Base-by-base conservation (phyloP, 2,797 vertebrate genomes). In the Aselliscus stoliczkanus region DNA sequence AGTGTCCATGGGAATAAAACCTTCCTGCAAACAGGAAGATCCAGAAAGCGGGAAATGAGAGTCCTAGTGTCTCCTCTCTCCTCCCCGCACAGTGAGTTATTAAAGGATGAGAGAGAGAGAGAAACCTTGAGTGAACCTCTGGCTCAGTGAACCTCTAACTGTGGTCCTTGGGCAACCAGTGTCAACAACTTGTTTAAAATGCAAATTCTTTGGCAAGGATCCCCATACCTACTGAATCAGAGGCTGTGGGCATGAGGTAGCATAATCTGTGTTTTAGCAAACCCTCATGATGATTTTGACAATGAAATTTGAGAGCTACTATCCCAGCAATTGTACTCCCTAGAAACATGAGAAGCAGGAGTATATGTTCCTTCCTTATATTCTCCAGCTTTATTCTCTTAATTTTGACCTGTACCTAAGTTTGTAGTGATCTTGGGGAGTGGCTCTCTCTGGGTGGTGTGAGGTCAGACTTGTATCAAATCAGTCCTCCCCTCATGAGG, bases 1-100 rank as follows among this genome's bases (percentile, higher is more conserved):
- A 50, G 9, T 39, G 34, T 9, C 31, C 12, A 37, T 25, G 21
- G 58, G 2, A 62, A 56, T 27, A 44, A 88, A 88, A 64, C 23
- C 8, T 27, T 39, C 58, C 34, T 34, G 20, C 0, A 31, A 82
- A 7, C 2, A 56, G 76, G 13, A 15, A 64, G 5, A 27, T 75
- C 10, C 25, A 25, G 8, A 44, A 84, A 79, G 5, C 9, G 42
- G 31, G 18, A 65, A 25, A 2, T n/a, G 9, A 70, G 27, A 62
- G 27, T 4, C 1, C 4, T 1, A 3, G 7, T 39, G 9, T 7
- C 4, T 52, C 69, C 25, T 11, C 27, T 47, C 23, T 44, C 17
- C 3, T 29, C 23, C 3, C 56, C 23, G 20, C 12, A 8, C 10
- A 52, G 9, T 39, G 39, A 42, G 9, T 14, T 54, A 67, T n/a